Conservation (phyloP, 1,140 invertebrate species). For the Dreissena polymorpha region DNA sequence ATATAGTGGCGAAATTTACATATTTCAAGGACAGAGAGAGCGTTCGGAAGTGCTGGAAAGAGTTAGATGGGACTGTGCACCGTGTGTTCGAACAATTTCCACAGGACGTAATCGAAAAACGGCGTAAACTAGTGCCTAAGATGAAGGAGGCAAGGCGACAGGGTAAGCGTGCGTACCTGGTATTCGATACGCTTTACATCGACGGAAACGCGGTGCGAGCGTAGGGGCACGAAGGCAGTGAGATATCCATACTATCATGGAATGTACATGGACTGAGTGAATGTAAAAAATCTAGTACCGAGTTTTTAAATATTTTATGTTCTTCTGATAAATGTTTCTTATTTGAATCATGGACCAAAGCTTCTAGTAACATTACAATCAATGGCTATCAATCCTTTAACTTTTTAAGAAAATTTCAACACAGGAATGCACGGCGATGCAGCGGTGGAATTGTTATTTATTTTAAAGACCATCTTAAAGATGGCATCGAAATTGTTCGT, state of each 20-base stretch:
- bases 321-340: background rate
- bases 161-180: background rate
- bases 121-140: background rate
- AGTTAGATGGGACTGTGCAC: background rate
- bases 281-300: background rate
- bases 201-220: background rate
- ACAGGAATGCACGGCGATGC: background rate
- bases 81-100: background rate
- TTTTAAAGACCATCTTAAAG: conserved; percentile 11
- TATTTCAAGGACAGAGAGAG: conserved; percentile 7
- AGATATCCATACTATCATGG: background rate
- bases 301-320: background rate
- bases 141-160: background rate
- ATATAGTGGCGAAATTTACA: conserved; percentile 26
- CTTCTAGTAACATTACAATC: background rate
- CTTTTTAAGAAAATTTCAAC: conserved; percentile 14
- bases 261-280: background rate
- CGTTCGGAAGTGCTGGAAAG: background rate
- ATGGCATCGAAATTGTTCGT: conserved; percentile 12
- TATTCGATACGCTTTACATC: conserved; percentile 3
- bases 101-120: background rate
- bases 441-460: conserved; percentile 22
- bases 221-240: background rate
- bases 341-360: conserved; percentile 4
- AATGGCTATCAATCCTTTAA: conserved; percentile 7